Evolutionary conservation across 2,888 invertebrate genomes (phyloP), one percentile per base, ranked within the genome.

Genomic region (Perithous albicinctus): DNA sequence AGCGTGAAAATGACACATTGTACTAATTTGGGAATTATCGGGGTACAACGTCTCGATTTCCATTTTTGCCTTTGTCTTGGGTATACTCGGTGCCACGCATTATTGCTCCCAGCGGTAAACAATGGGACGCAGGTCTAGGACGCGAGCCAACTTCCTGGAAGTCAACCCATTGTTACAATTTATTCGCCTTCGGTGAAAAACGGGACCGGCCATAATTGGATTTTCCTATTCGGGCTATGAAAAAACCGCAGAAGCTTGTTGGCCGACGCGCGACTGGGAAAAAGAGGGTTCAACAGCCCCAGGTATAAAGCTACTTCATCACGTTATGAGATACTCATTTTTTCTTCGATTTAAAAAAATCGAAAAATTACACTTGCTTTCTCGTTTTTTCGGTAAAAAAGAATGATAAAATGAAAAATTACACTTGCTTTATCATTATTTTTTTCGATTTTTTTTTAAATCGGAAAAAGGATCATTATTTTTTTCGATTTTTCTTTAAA

Each of bases 181-280:
- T 80, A 64, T 80, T 70, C 73, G 79, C 48, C 78, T 67, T 74
- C 46, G 61, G 18, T 38, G 35, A 54, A 76, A 73, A 51, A n/a
- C 77, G 43, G 63, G 35, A 12, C 51, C 29, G n/a, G 38, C 48
- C 26, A 38, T 86, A 86, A 86, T 85, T 86, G 83, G 84, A 85
- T 84, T 86, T 81, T 73, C 41, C 72, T 61, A 63, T 80, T 76
- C 61, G 59, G 56, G 46, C 72, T 73, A 78, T 84, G 59, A 69
- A 73, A 80, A 81, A 81, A 82, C 85, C 84, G 75, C 85, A 85
- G 73, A 38, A 1, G 29, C 12, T 32, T 32, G 32, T n/a, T 38
- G 18, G 48, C 51, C 43, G 54, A 10, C 64, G 63, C n/a, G 32
- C 56, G 15, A 41, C 15, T 7, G 29, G 29, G 43, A 59, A 70